Evolutionary conservation across 1,140 invertebrate genomes (phyloP).

Genomic region (Delia radicum): DNA sequence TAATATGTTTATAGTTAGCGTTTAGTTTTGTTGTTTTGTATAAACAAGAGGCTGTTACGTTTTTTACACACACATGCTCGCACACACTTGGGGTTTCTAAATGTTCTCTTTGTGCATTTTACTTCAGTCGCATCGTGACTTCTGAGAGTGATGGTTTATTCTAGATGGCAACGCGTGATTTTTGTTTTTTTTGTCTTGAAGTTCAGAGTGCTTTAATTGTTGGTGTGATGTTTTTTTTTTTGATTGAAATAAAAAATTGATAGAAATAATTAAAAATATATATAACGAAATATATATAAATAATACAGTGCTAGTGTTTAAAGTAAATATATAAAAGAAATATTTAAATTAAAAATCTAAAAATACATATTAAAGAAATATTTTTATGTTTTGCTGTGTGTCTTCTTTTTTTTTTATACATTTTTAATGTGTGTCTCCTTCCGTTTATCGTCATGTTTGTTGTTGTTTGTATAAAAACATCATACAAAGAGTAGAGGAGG

Average conservation of each 20-base stretch:
- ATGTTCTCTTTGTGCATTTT: neutral
- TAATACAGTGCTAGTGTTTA: too few species aligned
- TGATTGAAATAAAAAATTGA: too few species aligned
- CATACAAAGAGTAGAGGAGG: neutral
- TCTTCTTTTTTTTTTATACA: neutral
- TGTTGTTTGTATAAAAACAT: neutral
- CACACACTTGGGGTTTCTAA: neutral
- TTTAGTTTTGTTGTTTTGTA: neutral
- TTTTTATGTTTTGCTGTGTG: neutral
- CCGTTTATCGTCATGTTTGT: neutral
- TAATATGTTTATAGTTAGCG: neutral
- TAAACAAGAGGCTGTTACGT: too few species aligned
- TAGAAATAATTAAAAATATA: too few species aligned
- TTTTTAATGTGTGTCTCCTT: neutral
- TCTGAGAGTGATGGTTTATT: slow-evolving; percentile 14
- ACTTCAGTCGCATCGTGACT: slow-evolving; percentile 17
- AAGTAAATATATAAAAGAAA: too few species aligned
- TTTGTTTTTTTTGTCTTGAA: too few species aligned
- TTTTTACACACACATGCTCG: neutral
- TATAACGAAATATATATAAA: too few species aligned
- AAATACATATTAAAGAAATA: too few species aligned
- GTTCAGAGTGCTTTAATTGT: neutral
- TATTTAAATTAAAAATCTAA: too few species aligned
- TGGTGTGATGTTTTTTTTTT: too few species aligned
- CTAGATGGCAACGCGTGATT: slow-evolving; percentile 5